These are phyloP conservation scores for Bolborhynchus lineola DNA, from an alignment of 2,113 vertebrate species.

Conservation along the genomic window DNA sequence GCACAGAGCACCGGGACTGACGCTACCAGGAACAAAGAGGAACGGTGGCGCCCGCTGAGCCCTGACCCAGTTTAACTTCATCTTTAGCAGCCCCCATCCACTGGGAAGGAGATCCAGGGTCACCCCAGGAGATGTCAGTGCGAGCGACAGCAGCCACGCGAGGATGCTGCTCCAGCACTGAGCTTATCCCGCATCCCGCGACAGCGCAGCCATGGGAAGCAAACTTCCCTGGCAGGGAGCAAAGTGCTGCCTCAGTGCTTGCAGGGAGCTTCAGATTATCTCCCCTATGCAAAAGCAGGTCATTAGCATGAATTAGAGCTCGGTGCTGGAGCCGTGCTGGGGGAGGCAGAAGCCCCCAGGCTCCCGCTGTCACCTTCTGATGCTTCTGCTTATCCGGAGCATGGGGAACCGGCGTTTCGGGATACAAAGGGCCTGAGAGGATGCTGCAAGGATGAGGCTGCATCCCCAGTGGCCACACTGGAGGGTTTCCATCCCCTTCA, in stretches of 20 bases:
- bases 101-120: background rate
- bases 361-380: background rate
- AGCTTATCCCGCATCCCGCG: background rate
- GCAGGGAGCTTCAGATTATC: background rate
- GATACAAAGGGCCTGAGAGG: background rate
- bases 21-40: background rate
- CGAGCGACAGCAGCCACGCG: rapidly evolving
- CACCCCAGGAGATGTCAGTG: rapidly evolving
- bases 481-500: background rate
- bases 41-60: background rate
- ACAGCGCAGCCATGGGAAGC: background rate
- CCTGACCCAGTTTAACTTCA: background rate
- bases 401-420: rapidly evolving
- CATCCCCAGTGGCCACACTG: rapidly evolving
- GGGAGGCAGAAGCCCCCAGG: background rate
- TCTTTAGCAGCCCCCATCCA: rapidly evolving
- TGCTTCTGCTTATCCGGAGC: rapidly evolving
- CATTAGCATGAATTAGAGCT: background rate
- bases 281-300: background rate
- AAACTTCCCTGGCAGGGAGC: background rate
- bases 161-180: background rate
- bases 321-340: background rate
- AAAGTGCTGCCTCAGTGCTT: background rate
- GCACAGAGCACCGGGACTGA: background rate
- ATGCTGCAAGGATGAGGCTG: rapidly evolving